Base-by-base conservation (phyloP, 2,797 vertebrate species). In the Danio tinwini region DNA sequence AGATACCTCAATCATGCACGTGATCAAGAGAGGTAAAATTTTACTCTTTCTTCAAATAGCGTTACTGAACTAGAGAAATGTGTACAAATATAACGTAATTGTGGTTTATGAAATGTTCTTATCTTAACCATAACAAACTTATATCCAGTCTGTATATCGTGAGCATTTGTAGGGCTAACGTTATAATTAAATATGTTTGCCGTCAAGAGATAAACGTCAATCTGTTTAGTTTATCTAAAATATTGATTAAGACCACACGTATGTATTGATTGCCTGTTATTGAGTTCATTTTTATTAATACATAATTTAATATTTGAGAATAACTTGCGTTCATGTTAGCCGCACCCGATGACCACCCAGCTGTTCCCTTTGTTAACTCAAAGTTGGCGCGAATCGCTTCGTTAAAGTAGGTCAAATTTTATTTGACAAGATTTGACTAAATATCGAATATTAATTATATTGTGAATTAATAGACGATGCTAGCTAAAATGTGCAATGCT, bases 21-120 rank as follows among this genome's bases (percentile, higher is more conserved):
- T 98, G 65, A 90, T 98, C 45, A 98, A 98, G 90, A 88, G 97
- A 92, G 96, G 96, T 98, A 88, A 62, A 90, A 93, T 73, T 0
- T 0, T 5, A 37, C 45, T 69, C 55, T 1, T 59, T 12, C 4
- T 29, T 6, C 7, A 42, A n/a, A 53, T 44, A 16, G 4, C 3
- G 29, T 29, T 29, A 29, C 29, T 1, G 29, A 29, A 29, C 29
- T 3, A 29, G 29, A 29, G 29, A 29, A 29, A 29, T 50, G 39
- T 12, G 1, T 29, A 29, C 8, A 10, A 7, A 42, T 40, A 5
- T 10, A 67, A 29, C 12, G 42, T 3, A 58, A 29, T 7, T 21
- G 21, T 13, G 19, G 0, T 29, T 44, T 71, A 9, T 45, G 17
- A 6, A 5, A 61, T 13, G 11, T 49, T 68, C 0, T 19, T 12